These are phyloP conservation scores for Platyscelio sp. DNA, from an alignment of 2,888 invertebrate species.

Conservation along the genomic window DNA sequence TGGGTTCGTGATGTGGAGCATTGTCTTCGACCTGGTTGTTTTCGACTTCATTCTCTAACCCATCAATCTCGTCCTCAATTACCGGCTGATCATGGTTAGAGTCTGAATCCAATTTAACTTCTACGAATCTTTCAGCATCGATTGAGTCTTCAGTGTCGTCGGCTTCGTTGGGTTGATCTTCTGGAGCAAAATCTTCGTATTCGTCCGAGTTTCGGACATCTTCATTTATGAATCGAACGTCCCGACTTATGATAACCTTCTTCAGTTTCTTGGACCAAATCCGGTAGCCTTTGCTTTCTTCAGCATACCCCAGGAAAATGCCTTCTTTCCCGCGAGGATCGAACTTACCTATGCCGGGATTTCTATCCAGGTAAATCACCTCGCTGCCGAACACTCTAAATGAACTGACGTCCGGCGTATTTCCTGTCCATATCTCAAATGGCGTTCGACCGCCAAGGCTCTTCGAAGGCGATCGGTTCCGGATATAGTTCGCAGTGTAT, in stretches of 20 bases:
- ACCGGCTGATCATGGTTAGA: no score
- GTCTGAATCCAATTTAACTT: no score
- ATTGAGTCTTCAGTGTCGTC: no score
- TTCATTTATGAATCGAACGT: background rate
- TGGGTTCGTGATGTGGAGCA: background rate
- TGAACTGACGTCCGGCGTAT: conserved; percentile 1
- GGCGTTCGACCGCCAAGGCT: conserved; percentile 3
- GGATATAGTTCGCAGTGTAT: background rate
- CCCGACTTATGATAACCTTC: conserved; percentile 34
- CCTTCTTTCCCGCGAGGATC: conserved; percentile 22
- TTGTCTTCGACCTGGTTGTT: background rate
- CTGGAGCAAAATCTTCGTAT: background rate
- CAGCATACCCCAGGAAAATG: conserved; percentile 25
- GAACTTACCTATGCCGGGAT: conserved; percentile 21
- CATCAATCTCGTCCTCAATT: background rate
- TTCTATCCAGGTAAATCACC: background rate
- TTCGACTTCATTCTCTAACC: background rate
- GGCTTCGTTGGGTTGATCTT: background rate
- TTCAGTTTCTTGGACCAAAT: conserved; percentile 38
- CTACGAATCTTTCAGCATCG: no score
- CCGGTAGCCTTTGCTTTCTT: conserved; percentile 57
- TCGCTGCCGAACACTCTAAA: conserved; percentile 16
- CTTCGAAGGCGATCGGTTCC: conserved; percentile 11
- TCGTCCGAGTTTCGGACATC: background rate
- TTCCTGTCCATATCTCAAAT: background rate